Evolutionary conservation across 2,888 invertebrate genomes (phyloP).

Genomic region (Meloe dianella): DNA sequence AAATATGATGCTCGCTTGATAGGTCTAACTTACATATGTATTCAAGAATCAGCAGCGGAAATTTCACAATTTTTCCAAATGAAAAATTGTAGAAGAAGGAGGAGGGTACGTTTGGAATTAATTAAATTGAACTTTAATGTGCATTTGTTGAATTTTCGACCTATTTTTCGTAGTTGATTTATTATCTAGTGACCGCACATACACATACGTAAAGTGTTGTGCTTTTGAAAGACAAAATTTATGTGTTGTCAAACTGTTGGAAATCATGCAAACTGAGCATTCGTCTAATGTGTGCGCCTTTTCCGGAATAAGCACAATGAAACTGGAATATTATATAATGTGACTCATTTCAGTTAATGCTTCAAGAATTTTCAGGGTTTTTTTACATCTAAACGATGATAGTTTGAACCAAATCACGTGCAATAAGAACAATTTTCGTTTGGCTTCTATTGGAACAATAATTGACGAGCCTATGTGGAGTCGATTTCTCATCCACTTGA

Average conservation of each 20-base stretch:
- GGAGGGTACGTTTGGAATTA: neutral
- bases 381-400: too few relatives aligned
- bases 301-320: neutral
- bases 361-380: too few relatives aligned
- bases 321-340: too few relatives aligned
- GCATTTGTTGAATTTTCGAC: slow-evolving; percentile 20
- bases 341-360: too few relatives aligned
- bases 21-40: neutral
- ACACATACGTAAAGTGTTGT: slow-evolving; percentile 15
- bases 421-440: neutral
- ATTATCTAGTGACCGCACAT: slow-evolving; percentile 12
- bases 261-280: slow-evolving; percentile 28
- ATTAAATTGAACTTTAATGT: neutral
- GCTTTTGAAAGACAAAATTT: slow-evolving; percentile 28
- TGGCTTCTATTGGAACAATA: neutral
- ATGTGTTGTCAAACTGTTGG: slow-evolving; percentile 26
- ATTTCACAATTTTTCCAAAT: too few relatives aligned
- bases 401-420: neutral
- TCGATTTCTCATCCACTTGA: neutral
- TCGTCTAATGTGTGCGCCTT: slow-evolving; percentile 2
- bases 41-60: too few relatives aligned
- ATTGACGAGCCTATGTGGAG: neutral
- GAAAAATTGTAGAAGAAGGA: neutral
- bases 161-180: slow-evolving; percentile 28
- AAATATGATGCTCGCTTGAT: neutral